Conservation (phyloP, 2,888 invertebrate genomes). For the Lasioglossum oenotherae region DNA sequence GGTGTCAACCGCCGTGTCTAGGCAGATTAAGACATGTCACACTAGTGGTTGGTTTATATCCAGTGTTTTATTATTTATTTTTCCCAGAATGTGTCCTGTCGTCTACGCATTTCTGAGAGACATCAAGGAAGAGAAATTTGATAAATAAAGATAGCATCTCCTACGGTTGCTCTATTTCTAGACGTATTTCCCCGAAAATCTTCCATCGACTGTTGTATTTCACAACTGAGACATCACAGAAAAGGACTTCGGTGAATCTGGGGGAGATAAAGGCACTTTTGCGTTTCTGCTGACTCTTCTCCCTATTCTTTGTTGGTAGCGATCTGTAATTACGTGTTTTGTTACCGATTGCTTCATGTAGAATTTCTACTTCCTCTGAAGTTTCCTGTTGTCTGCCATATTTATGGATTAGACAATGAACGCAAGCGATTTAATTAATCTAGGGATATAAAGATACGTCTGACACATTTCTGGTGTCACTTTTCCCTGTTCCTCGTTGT, state of each 20-base stretch:
- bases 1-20: slow-evolving; percentile 10
- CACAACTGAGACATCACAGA: not conserved
- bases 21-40: slow-evolving; percentile 11
- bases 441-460: not conserved
- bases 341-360: not conserved
- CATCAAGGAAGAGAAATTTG: not conserved
- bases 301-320: not conserved
- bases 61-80: not conserved
- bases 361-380: not conserved
- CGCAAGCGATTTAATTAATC: not conserved
- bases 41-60: slow-evolving; percentile 7
- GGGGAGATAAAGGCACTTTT: not conserved
- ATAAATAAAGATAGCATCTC: not conserved
- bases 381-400: not conserved
- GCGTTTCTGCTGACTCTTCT: not conserved
- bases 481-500: not conserved
- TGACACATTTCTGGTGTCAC: not conserved
- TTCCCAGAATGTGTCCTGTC: not conserved
- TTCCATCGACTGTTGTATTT: not conserved
- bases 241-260: not conserved
- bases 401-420: not conserved
- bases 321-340: not conserved
- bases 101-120: not conserved
- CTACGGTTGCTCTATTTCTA: not conserved
- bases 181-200: not conserved